Conservation (phyloP, 2,888 invertebrate species). For the Patella caerulea region DNA sequence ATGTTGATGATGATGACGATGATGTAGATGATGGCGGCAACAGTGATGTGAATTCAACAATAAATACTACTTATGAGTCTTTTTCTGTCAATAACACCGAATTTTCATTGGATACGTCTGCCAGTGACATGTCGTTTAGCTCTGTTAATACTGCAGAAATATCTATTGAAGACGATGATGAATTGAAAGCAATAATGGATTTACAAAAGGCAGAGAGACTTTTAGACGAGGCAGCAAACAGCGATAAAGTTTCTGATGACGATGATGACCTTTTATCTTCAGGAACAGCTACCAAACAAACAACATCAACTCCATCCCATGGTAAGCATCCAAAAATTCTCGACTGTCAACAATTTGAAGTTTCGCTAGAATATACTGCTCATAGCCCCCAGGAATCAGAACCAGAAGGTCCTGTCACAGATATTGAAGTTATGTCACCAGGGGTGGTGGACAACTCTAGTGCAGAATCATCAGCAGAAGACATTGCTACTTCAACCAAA, state of each 20-base stretch:
- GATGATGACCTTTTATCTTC: constrained; percentile 25
- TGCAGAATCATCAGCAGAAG: constrained; percentile 8
- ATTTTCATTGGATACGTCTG: constrained; percentile 2
- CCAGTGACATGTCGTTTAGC: background rate
- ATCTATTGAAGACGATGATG: constrained; percentile 13
- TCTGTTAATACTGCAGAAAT: background rate
- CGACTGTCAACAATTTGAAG: background rate
- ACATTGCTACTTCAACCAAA: background rate
- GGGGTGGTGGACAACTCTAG: background rate
- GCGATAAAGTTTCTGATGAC: constrained; percentile 20
- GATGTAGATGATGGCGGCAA: constrained; percentile 36
- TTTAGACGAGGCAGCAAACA: background rate
- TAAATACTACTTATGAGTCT: constrained; percentile 35
- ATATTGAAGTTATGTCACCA: background rate
- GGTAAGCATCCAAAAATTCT: background rate
- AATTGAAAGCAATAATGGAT: constrained; percentile 14
- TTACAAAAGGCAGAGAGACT: constrained; percentile 15
- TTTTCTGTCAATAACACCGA: constrained; percentile 22
- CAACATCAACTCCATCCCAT: background rate
- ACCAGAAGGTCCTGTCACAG: background rate
- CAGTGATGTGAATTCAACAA: constrained; percentile 2
- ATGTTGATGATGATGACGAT: constrained; percentile 44
- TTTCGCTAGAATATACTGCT: background rate
- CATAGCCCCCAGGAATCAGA: background rate
- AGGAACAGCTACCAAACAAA: constrained; percentile 38